Evolutionary conservation across 2,113 vertebrate genomes (phyloP).

Genomic region (Lepisosteus osseus): DNA sequence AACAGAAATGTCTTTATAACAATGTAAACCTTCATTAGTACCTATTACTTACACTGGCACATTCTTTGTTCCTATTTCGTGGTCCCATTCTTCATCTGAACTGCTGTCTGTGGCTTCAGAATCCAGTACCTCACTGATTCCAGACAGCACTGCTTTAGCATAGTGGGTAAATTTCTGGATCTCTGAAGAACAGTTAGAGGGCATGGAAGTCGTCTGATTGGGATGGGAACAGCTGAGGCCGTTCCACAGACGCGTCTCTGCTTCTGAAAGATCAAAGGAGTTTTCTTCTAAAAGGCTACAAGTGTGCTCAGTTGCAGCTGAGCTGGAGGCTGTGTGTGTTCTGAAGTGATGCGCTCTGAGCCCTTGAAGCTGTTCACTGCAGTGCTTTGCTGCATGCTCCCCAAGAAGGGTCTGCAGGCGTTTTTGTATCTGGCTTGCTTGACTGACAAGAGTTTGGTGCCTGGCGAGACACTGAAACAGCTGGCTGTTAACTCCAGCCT

Average conservation of each 20-base stretch:
- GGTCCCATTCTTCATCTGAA: conserved; percentile 80
- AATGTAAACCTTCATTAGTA: no score
- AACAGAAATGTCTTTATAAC: no score
- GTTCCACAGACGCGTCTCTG: conserved; percentile 32
- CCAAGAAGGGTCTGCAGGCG: conserved; percentile 79
- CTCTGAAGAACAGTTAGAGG: conserved; percentile 50
- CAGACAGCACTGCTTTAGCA: conserved; percentile 66
- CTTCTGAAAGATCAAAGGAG: conserved; percentile 45
- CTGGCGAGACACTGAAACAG: conserved; percentile 66
- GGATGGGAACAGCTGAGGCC: not conserved
- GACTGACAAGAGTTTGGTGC: conserved; percentile 68
- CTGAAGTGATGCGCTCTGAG: conserved; percentile 62
- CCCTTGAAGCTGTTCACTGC: conserved; percentile 74
- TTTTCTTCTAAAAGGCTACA: conserved; percentile 29
- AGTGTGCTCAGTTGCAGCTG: conserved; percentile 26
- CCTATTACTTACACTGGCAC: conserved; percentile 71
- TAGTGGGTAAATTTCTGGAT: conserved; percentile 66
- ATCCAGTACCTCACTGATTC: conserved; percentile 76
- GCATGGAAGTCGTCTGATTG: conserved; percentile 35
- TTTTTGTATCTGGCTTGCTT: conserved; percentile 67
- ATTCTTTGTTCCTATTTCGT: conserved; percentile 50
- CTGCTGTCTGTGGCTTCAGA: conserved; percentile 89
- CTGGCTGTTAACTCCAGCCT: conserved; percentile 58
- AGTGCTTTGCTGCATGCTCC: conserved; percentile 72
- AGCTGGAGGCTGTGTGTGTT: conserved; percentile 42